A percentile compares a stretch with the other conserved stretches of the same genome.
Evolutionary conservation across 53 echinoderm and acorn worm species (phyloP).

Genomic region (Mesocentrotus franciscanus): DNA sequence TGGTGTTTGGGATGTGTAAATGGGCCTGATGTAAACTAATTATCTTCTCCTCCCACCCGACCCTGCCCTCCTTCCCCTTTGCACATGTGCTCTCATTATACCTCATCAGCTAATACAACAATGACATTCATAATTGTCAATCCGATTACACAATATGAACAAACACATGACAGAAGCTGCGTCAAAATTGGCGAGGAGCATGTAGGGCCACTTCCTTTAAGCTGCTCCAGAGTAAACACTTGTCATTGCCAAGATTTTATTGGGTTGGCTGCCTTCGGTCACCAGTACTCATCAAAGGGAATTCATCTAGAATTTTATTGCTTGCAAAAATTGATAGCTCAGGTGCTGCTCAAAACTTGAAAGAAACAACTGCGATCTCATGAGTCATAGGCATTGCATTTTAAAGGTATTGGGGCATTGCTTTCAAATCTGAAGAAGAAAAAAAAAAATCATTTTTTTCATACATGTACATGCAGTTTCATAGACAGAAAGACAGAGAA

Average conservation of each 20-base stretch:
- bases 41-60: not conserved
- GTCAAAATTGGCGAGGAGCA: not conserved
- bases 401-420: not conserved
- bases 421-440: not conserved
- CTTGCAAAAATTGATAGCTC: conserved; percentile 4
- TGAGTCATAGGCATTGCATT: not conserved
- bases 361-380: not conserved
- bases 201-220: not conserved
- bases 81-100: not conserved
- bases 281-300: not conserved
- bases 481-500: not conserved
- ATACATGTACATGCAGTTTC: too few relatives aligned
- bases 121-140: not conserved
- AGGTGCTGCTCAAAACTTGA: not conserved
- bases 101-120: not conserved
- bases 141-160: not conserved
- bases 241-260: conserved; percentile 23
- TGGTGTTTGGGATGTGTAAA: too few relatives aligned
- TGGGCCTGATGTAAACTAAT: not conserved
- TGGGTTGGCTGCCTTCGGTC: not conserved
- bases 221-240: not conserved
- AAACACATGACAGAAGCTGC: not conserved
- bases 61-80: not conserved
- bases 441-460: not conserved
- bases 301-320: conserved; percentile 15